These are phyloP conservation scores for Dusona sp. DNA, from an alignment of 2,888 invertebrate species.

Conservation along the genomic window DNA sequence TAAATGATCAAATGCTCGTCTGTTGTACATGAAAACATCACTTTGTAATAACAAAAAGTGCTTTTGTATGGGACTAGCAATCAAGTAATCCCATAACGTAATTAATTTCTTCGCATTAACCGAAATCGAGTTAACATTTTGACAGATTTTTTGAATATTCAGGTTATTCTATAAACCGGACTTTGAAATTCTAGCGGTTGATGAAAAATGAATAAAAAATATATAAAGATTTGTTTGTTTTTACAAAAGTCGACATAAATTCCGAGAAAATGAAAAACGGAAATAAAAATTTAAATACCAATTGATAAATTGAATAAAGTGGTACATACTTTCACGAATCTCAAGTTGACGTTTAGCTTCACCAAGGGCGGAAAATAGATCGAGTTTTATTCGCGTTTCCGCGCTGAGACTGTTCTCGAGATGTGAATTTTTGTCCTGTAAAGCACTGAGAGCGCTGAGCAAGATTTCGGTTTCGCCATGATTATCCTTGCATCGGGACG, in stretches of 20 bases:
- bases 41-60: background rate
- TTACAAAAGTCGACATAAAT: background rate
- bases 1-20: background rate
- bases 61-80: background rate
- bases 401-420: slow-evolving; percentile 97
- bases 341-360: slow-evolving; percentile 96
- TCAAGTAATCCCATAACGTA: background rate
- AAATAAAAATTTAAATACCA: background rate
- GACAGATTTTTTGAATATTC: background rate
- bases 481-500: slow-evolving; percentile 86
- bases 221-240: background rate
- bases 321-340: slow-evolving; percentile 92
- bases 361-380: slow-evolving; percentile 98
- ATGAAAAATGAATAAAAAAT: background rate
- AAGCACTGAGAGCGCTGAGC: slow-evolving; percentile 91
- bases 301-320: background rate
- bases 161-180: background rate
- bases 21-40: background rate
- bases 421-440: slow-evolving; percentile 96
- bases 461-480: slow-evolving; percentile 91
- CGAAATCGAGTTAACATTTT: too few species aligned
- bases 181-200: background rate
- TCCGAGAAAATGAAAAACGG: background rate
- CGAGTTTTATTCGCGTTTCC: slow-evolving; percentile 98
- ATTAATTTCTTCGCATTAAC: too few species aligned